A percentile compares a stretch with the other conserved stretches of the same genome.
These are phyloP conservation scores for Zalophus californianus DNA, from an alignment of 2,797 vertebrate species.

Conservation along the genomic window DNA sequence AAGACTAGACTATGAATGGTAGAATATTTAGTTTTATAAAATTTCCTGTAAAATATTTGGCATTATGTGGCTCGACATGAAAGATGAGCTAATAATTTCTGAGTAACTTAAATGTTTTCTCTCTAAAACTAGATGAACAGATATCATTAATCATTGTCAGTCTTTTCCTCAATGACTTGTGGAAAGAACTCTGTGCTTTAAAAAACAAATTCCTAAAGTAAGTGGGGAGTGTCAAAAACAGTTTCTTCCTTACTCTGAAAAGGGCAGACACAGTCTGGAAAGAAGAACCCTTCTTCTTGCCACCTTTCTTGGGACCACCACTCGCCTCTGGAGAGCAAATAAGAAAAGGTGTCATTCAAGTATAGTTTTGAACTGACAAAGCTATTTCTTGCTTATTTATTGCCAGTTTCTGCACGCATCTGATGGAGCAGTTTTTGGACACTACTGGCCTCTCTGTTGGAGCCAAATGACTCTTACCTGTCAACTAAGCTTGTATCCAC, in stretches of 20 bases:
- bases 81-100: conserved; percentile 1
- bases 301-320: conserved; percentile 79
- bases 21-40: not conserved
- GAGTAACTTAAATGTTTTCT: conserved; percentile 47
- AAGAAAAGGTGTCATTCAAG: not conserved
- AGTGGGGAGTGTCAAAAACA: not conserved
- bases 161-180: not conserved
- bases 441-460: not conserved
- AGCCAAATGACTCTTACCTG: conserved; percentile 7
- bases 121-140: not conserved
- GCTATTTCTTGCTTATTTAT: not conserved
- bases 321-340: conserved; percentile 71
- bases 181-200: not conserved
- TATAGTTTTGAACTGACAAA: not conserved
- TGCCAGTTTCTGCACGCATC: not conserved
- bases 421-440: not conserved
- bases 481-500: not conserved
- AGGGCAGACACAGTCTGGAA: conserved; percentile 91
- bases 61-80: conserved; percentile 9
- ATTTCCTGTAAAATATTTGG: not conserved
- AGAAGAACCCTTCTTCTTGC: conserved; percentile 88
- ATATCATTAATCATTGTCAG: not conserved
- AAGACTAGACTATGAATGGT: not conserved
- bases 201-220: conserved; percentile 2
- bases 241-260: conserved; percentile 86